These are phyloP conservation scores for Melitaea athalia DNA, from an alignment of 2,888 invertebrate species.

Conservation along the genomic window DNA sequence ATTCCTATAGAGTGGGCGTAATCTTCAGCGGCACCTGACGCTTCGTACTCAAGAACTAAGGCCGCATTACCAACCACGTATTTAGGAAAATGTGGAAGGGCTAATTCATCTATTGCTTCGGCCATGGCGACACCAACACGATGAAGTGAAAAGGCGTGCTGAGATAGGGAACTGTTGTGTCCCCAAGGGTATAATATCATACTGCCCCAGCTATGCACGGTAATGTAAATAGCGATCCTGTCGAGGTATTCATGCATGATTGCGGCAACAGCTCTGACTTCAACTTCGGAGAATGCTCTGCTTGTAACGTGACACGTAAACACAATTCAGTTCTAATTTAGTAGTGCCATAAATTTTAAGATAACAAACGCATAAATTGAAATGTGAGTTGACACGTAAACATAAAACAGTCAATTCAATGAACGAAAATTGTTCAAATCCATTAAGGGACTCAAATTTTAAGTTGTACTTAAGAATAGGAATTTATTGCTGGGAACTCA, in stretches of 20 bases:
- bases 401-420: too few relatives aligned
- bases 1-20: slow-evolving; percentile 83
- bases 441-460: too few relatives aligned
- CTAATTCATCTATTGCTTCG: slow-evolving; percentile 59
- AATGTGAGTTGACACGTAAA: too few relatives aligned
- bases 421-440: too few relatives aligned
- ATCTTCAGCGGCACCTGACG: slow-evolving; percentile 85
- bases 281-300: slow-evolving; percentile 83
- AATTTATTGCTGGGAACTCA: too few relatives aligned
- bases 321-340: too few relatives aligned
- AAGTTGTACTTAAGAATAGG: too few relatives aligned
- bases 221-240: slow-evolving; percentile 84
- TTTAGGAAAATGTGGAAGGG: slow-evolving; percentile 59
- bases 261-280: background rate
- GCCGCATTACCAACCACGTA: slow-evolving; percentile 81
- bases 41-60: slow-evolving; percentile 75
- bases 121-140: slow-evolving; percentile 66
- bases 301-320: too few relatives aligned
- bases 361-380: too few relatives aligned
- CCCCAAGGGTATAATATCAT: slow-evolving; percentile 87
- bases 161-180: slow-evolving; percentile 77
- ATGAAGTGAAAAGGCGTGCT: slow-evolving; percentile 73
- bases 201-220: slow-evolving; percentile 88
- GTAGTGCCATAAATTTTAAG: too few relatives aligned
- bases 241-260: slow-evolving; percentile 56